These are phyloP conservation scores for Macrochelys suwanniensis DNA, from an alignment of 2,797 vertebrate species.

Conservation along the genomic window DNA sequence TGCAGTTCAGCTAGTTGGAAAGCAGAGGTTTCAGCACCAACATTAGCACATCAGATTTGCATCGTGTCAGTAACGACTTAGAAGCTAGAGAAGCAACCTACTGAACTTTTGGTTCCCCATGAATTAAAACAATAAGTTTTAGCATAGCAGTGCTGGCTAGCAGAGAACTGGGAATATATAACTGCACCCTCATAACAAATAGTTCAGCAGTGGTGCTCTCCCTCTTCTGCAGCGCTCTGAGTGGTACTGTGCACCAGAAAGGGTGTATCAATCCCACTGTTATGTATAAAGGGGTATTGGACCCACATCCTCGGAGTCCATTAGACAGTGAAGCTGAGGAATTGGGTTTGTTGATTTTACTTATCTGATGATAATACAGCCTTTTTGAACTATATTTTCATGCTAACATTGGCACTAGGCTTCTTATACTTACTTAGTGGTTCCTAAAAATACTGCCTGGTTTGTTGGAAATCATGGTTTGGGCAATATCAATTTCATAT, in stretches of 20 bases:
- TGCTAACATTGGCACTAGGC: not conserved
- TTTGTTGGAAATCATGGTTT: conserved; percentile 35
- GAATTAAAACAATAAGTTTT: conserved; percentile 17
- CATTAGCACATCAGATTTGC: too few species aligned
- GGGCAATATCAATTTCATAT: conserved; percentile 22
- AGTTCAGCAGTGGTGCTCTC: not conserved
- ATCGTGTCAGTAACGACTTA: too few species aligned
- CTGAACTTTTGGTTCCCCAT: not conserved
- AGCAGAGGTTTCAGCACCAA: too few species aligned
- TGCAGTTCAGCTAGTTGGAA: too few species aligned
- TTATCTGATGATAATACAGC: not conserved
- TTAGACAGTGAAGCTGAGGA: not conserved
- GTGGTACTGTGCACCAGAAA: not conserved
- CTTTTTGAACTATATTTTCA: accelerated
- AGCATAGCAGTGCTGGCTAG: not conserved
- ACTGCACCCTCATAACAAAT: accelerated
- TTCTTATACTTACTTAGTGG: not conserved
- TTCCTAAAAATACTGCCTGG: not conserved
- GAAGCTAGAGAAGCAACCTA: not conserved
- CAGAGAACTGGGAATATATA: not conserved
- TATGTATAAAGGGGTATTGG: not conserved
- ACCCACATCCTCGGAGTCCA: not conserved
- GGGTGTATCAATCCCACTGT: not conserved
- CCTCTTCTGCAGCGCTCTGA: too few species aligned
- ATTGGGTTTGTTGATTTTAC: not conserved